Conservation (phyloP, 2,888 invertebrate species). For the Argyra leucocephala region DNA sequence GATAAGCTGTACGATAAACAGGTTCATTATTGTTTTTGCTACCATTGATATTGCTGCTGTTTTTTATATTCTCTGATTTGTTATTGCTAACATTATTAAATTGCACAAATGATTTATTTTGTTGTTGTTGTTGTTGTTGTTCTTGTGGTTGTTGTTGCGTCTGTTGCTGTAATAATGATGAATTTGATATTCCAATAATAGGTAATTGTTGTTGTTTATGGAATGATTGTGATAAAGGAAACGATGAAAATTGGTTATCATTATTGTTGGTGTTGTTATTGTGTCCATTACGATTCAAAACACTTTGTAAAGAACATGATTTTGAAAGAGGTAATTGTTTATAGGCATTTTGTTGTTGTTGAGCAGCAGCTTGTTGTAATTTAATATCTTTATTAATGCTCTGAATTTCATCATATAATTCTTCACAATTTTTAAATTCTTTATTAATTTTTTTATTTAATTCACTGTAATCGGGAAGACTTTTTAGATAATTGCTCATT, state of each 20-base stretch:
- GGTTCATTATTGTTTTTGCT: constrained; percentile 29
- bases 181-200: constrained; percentile 36
- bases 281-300: constrained; percentile 23
- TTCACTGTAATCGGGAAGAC: constrained; percentile 43
- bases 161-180: constrained; percentile 19
- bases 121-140: background rate
- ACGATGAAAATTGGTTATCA: background rate
- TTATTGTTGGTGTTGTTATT: constrained; percentile 1
- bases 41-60: constrained; percentile 37
- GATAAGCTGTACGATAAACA: constrained; percentile 26
- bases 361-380: constrained; percentile 22
- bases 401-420: constrained; percentile 40
- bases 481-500: constrained; percentile 44
- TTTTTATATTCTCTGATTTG: constrained; percentile 41
- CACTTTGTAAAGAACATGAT: constrained; percentile 38
- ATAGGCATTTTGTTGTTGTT: constrained; percentile 26
- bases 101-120: background rate
- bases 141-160: too few relatives aligned
- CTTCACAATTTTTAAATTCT: constrained; percentile 43
- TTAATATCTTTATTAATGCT: constrained; percentile 22
- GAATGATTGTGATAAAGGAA: constrained; percentile 3
- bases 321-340: constrained; percentile 31
- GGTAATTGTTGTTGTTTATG: constrained; percentile 17
- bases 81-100: constrained; percentile 27
- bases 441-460: constrained; percentile 41